Conservation (phyloP, 2,113 vertebrate genomes). For the Phyllostomus hastatus region DNA sequence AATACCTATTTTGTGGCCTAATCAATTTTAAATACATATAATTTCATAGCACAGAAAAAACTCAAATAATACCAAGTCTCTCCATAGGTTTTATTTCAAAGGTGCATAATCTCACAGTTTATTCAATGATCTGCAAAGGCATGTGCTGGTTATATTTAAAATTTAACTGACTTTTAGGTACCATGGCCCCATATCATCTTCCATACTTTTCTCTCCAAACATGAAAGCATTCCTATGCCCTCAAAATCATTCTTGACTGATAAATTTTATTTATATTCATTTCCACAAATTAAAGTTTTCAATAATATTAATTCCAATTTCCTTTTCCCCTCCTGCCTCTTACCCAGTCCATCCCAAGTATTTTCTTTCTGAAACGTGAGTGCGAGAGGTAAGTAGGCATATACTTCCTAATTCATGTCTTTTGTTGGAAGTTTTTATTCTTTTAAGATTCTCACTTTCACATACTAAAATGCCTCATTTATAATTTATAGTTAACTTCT, state of each 20-base stretch:
- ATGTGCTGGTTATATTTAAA: neutral
- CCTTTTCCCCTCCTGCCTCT: neutral
- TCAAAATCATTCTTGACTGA: constrained; percentile 17
- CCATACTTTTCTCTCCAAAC: neutral
- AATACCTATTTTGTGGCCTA: neutral
- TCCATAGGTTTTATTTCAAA: neutral
- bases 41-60: neutral
- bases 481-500: constrained; percentile 29
- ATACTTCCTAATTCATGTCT: constrained; percentile 17
- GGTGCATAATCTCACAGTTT: neutral
- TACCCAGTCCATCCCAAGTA: neutral
- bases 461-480: constrained; percentile 25
- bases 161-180: constrained; percentile 1
- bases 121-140: constrained; percentile 9
- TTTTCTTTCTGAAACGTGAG: neutral
- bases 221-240: neutral
- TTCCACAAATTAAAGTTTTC: neutral
- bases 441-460: neutral
- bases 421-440: constrained; percentile 9
- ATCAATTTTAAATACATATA: neutral
- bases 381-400: neutral
- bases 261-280: neutral
- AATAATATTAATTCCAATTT: neutral
- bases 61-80: constrained; percentile 30
- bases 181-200: neutral